phyloP scores from a whole-genome alignment of 2,113 vertebrate genomes.

The Myocastor coypus region DNA sequence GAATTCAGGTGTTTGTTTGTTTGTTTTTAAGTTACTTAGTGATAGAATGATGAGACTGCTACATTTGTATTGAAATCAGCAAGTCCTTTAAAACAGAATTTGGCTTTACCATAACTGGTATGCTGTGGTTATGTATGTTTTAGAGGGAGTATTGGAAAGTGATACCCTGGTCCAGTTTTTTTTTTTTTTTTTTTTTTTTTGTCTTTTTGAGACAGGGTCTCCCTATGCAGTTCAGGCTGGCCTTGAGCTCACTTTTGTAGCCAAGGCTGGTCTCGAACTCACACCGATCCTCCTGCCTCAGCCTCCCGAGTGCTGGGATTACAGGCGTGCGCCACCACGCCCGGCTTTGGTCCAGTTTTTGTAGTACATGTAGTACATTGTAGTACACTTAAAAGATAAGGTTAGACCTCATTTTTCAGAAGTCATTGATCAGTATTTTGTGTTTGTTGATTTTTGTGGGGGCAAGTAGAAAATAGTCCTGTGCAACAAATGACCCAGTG shows the following conservation, averaged over 20 bases:
- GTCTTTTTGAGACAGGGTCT: too few species aligned
- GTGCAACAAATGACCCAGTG: not conserved
- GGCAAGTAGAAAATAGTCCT: not conserved
- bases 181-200: too few species aligned
- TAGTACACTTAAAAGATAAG: not conserved
- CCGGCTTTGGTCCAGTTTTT: not conserved
- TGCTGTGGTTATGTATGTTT: not conserved
- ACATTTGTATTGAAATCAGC: not conserved
- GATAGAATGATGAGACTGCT: not conserved
- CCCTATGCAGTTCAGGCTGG: too few species aligned
- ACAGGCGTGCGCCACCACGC: too few species aligned
- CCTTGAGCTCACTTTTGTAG: too few species aligned
- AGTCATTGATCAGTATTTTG: conserved; percentile 15
- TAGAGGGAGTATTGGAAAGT: not conserved
- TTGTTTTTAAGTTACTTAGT: not conserved
- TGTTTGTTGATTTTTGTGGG: not conserved
- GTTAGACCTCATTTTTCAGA: not conserved
- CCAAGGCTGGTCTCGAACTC: too few species aligned
- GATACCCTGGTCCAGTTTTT: not conserved
- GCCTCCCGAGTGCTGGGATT: too few species aligned
- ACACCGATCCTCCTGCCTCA: too few species aligned
- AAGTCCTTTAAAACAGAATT: not conserved
- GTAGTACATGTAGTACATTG: too few species aligned
- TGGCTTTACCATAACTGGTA: not conserved
- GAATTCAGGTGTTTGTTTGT: not conserved